phyloP scores from a whole-genome alignment of 2,113 vertebrate genomes.

The Tachysurus vachellii region DNA sequence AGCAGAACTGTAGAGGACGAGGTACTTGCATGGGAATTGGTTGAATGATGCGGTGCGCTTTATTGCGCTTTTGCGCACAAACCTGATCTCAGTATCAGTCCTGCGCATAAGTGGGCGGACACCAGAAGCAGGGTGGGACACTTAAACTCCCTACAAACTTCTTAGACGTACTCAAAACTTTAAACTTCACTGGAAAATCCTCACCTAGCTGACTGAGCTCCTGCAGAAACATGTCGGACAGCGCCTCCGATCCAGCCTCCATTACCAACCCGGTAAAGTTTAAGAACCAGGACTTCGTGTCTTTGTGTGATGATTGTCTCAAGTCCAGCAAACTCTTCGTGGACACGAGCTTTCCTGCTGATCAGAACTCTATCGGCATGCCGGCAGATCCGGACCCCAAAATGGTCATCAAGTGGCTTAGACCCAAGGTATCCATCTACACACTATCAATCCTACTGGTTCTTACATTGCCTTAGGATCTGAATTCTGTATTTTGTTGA shows the following conservation, averaged over 20 bases:
- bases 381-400: slow-evolving; percentile 68
- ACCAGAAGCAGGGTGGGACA: slow-evolving; percentile 27
- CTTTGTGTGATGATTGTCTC: slow-evolving; percentile 59
- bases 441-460: not conserved
- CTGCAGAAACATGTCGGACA: slow-evolving; percentile 41
- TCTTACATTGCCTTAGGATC: not conserved
- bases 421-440: slow-evolving; percentile 68
- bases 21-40: not conserved
- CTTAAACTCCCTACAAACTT: slow-evolving; percentile 55
- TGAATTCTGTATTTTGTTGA: not conserved
- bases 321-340: slow-evolving; percentile 62
- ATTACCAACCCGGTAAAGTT: slow-evolving; percentile 68
- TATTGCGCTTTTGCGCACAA: not conserved
- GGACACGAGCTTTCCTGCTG: slow-evolving; percentile 69
- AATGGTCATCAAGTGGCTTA: slow-evolving; percentile 68
- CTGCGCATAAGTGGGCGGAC: slow-evolving; percentile 20
- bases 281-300: slow-evolving; percentile 57
- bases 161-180: not conserved
- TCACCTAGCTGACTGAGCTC: slow-evolving; percentile 4
- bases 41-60: not conserved
- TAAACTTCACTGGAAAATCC: not conserved
- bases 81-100: not conserved
- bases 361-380: slow-evolving; percentile 69
- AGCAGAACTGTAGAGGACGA: not conserved
- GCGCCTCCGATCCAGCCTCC: slow-evolving; percentile 57